A percentile compares a stretch with the other conserved stretches of the same genome.
Evolutionary conservation across 2,797 vertebrate genomes (phyloP).

Genomic region (Gastrophryne carolinensis): DNA sequence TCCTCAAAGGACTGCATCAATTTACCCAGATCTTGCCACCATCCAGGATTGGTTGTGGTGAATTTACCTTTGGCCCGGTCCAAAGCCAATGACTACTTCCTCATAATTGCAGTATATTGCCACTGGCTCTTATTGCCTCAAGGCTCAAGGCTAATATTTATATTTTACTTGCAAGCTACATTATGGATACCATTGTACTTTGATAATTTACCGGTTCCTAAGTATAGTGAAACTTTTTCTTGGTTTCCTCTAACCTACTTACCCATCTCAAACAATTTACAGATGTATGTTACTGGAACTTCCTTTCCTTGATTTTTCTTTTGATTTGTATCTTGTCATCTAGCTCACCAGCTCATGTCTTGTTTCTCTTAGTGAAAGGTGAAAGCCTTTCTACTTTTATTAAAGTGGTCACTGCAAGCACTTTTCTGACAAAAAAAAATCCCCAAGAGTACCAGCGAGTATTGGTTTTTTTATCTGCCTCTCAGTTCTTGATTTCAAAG

Average conservation of each 20-base stretch:
- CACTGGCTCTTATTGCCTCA: too few species aligned
- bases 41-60: too few species aligned
- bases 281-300: not conserved
- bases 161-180: too few species aligned
- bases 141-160: too few species aligned
- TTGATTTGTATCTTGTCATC: not conserved
- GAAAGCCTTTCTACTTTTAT: conserved; percentile 2
- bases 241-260: not conserved
- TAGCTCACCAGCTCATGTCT: not conserved
- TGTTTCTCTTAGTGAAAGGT: not conserved
- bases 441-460: not conserved
- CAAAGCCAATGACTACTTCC: too few species aligned
- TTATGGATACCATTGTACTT: not conserved
- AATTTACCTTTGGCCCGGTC: too few species aligned
- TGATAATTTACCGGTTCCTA: not conserved
- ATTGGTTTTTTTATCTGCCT: conserved; percentile 2
- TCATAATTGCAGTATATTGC: too few species aligned
- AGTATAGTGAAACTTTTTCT: not conserved
- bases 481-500: conserved; percentile 10
- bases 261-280: not conserved
- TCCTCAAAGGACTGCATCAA: too few species aligned
- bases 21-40: too few species aligned
- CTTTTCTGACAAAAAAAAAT: not conserved
- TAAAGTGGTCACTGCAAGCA: not conserved
- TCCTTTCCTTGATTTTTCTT: not conserved